Evolutionary conservation across 2,113 vertebrate genomes (phyloP).

Genomic region (Aspidoscelis tigris): DNA sequence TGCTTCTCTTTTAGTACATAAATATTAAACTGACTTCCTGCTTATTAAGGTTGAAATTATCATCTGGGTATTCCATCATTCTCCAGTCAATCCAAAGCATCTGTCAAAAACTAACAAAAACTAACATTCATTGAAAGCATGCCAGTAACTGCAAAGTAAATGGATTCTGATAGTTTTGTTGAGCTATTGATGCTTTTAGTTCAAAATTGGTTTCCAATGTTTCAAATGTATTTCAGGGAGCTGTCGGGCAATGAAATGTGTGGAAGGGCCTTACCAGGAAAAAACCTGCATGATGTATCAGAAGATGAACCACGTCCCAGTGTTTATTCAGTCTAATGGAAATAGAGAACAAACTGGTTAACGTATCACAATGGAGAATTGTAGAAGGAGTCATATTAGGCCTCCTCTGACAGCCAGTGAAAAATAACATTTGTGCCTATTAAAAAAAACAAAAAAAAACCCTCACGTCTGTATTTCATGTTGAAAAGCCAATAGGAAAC

Average conservation of each 20-base stretch:
- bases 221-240: slow-evolving; percentile 32
- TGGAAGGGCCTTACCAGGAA: slow-evolving; percentile 34
- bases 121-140: background rate
- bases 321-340: slow-evolving; percentile 60
- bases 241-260: slow-evolving; percentile 47
- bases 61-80: background rate
- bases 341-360: slow-evolving; percentile 52
- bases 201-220: slow-evolving; percentile 35
- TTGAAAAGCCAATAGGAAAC: slow-evolving; percentile 47
- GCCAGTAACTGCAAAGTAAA: background rate
- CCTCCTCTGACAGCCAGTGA: slow-evolving; percentile 53
- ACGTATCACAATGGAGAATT: slow-evolving; percentile 59
- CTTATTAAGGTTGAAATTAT: background rate
- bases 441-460: background rate
- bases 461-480: slow-evolving; percentile 45
- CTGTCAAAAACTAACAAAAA: background rate
- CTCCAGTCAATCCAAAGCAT: background rate
- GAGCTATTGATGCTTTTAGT: background rate
- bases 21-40: slow-evolving; percentile 13
- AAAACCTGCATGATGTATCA: slow-evolving; percentile 56
- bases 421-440: slow-evolving; percentile 61
- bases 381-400: slow-evolving; percentile 48
- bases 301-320: slow-evolving; percentile 61
- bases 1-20: slow-evolving; percentile 7
- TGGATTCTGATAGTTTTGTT: background rate